Evolutionary conservation across 2,113 vertebrate species (phyloP).

Genomic region (Ptyas mucosa): DNA sequence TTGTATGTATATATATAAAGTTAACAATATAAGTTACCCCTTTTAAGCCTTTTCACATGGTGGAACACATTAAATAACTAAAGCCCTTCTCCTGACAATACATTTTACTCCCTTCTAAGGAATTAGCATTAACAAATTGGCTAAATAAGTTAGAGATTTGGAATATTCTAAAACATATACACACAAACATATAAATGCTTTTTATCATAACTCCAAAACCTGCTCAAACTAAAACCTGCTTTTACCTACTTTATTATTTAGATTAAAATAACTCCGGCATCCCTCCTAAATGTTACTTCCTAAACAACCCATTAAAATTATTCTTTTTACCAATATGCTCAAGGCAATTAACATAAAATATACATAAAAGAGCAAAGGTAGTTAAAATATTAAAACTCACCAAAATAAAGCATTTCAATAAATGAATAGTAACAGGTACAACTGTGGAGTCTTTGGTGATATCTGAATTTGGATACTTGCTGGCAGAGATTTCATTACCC

Average conservation of each 20-base stretch:
- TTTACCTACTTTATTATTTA: background rate
- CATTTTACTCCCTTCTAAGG: slow-evolving; percentile 23
- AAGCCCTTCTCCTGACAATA: slow-evolving; percentile 1
- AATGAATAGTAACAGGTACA: background rate
- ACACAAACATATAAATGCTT: background rate
- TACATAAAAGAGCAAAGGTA: background rate
- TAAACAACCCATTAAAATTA: background rate
- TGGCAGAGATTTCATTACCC: background rate
- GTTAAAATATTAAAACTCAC: background rate
- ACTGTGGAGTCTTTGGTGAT: background rate
- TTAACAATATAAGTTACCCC: slow-evolving; percentile 54
- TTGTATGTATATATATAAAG: background rate
- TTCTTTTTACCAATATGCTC: background rate
- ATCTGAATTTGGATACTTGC: background rate
- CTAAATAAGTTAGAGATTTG: background rate
- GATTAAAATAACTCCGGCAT: background rate
- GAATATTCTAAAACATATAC: background rate
- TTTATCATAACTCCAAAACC: background rate
- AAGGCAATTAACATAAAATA: background rate
- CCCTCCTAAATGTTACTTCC: background rate
- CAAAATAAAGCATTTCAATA: background rate
- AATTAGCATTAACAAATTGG: background rate
- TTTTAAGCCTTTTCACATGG: slow-evolving; percentile 41
- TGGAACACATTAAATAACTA: background rate
- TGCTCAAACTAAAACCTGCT: background rate